phyloP scores from a whole-genome alignment of 2,888 invertebrate genomes.

The Acronicta leporina region DNA sequence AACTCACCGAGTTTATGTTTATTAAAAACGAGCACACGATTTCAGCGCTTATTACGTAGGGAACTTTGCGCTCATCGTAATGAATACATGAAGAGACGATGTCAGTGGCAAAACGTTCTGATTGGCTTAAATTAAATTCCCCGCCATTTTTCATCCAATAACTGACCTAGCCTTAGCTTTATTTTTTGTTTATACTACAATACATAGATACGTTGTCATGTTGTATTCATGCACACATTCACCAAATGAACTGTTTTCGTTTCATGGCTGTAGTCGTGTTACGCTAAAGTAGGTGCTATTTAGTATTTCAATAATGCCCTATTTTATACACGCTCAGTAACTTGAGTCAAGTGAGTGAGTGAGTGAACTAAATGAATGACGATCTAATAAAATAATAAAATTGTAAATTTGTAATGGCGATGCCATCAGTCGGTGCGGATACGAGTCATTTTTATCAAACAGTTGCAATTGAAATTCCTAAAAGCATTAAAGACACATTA shows the following conservation, averaged over 20 bases:
- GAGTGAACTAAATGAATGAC: constrained; percentile 62
- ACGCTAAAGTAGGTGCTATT: constrained; percentile 60
- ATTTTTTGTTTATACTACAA: constrained; percentile 86
- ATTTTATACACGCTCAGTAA: constrained; percentile 46
- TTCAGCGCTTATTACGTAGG: constrained; percentile 89
- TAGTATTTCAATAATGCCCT: constrained; percentile 35
- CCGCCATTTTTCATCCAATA: constrained; percentile 83
- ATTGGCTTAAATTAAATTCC: constrained; percentile 84
- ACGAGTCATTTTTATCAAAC: constrained; percentile 54
- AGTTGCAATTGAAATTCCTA: constrained; percentile 27
- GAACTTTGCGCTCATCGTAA: constrained; percentile 82
- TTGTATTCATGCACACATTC: constrained; percentile 78
- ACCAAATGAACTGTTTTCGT: constrained; percentile 72
- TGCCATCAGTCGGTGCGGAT: constrained; percentile 64
- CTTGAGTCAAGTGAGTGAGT: constrained; percentile 61
- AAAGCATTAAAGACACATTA: constrained; percentile 8
- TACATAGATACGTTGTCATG: constrained; percentile 73
- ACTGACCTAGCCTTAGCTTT: constrained; percentile 74
- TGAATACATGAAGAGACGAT: constrained; percentile 79
- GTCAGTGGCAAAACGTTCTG: constrained; percentile 70
- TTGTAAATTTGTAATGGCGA: constrained; percentile 65
- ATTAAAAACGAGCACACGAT: constrained; percentile 86
- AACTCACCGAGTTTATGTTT: constrained; percentile 84
- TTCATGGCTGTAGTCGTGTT: constrained; percentile 49
- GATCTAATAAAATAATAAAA: constrained; percentile 44